A percentile compares a stretch with the other conserved stretches of the same genome.
Conservation (phyloP, 2,797 vertebrate species). For the Tangara arthus region DNA sequence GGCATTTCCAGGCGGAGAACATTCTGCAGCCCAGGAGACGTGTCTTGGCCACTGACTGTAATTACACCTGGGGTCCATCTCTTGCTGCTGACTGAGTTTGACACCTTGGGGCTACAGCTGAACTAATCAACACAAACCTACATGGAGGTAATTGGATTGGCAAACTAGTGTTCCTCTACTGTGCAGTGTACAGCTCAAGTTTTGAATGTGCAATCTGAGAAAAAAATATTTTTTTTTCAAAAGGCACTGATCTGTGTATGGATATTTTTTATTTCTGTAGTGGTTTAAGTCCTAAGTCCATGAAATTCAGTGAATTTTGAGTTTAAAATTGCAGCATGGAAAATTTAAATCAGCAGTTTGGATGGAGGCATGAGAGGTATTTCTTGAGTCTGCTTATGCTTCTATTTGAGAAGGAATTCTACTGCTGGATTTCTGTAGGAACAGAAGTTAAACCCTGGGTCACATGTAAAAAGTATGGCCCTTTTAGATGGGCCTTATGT, state of each 20-base stretch:
- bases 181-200: slow-evolving; percentile 3
- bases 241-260: neutral
- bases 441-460: neutral
- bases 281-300: neutral
- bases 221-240: slow-evolving; percentile 31
- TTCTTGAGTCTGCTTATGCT: neutral
- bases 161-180: neutral
- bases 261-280: neutral
- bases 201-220: slow-evolving; percentile 42
- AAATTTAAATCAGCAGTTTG: neutral
- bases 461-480: neutral
- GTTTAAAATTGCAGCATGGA: neutral
- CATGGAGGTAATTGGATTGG: neutral
- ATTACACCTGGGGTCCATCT: neutral
- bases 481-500: neutral
- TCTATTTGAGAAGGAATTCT: neutral
- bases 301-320: neutral
- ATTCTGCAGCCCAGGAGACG: neutral
- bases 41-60: neutral
- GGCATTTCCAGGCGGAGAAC: neutral
- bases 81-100: slow-evolving; percentile 13
- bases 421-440: neutral
- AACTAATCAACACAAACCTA: neutral
- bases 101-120: neutral
- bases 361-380: neutral